phyloP scores from a whole-genome alignment of 2,797 vertebrate genomes.

The Poecilia velifera region DNA sequence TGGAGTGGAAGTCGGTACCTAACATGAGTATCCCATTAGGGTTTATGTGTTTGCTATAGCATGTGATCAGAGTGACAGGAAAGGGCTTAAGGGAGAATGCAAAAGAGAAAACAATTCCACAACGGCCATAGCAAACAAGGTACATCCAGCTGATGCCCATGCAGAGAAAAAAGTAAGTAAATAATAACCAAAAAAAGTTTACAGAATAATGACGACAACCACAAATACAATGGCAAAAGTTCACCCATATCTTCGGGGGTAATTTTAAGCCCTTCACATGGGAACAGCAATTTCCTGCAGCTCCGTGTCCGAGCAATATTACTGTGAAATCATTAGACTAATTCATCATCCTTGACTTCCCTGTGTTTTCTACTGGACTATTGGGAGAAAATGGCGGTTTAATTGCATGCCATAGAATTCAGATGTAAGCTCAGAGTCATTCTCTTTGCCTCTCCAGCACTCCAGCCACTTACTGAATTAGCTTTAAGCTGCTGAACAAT shows the following conservation, averaged over 20 bases:
- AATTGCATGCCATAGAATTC: conserved; percentile 74
- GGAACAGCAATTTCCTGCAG: conserved; percentile 79
- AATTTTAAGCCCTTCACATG: conserved; percentile 74
- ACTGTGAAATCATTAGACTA: conserved; percentile 78
- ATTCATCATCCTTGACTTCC: conserved; percentile 80
- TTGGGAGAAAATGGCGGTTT: conserved; percentile 63
- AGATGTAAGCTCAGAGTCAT: conserved; percentile 58
- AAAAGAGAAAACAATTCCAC: conserved; percentile 45
- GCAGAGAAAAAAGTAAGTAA: conserved; percentile 40
- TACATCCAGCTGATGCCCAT: conserved; percentile 49
- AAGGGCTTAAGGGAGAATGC: conserved; percentile 59
- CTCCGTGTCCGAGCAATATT: conserved; percentile 74
- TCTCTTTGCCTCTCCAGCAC: conserved; percentile 49
- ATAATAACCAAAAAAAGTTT: conserved; percentile 33
- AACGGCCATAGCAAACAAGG: conserved; percentile 33
- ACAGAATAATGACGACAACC: conserved; percentile 61
- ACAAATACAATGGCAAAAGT: conserved; percentile 69
- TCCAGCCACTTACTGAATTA: conserved; percentile 52
- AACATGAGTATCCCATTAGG: conserved; percentile 71
- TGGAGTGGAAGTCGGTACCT: conserved; percentile 50
- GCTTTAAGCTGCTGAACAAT: conserved; percentile 46
- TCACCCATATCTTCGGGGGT: conserved; percentile 71
- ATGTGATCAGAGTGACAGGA: conserved; percentile 73
- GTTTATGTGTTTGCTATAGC: conserved; percentile 79
- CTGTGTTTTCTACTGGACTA: conserved; percentile 72